A percentile compares a stretch with the other conserved stretches of the same genome.
These are phyloP conservation scores for Epizoanthus stellaris DNA, from an alignment of 92 coral and sea anemone genomes.

Conservation along the genomic window DNA sequence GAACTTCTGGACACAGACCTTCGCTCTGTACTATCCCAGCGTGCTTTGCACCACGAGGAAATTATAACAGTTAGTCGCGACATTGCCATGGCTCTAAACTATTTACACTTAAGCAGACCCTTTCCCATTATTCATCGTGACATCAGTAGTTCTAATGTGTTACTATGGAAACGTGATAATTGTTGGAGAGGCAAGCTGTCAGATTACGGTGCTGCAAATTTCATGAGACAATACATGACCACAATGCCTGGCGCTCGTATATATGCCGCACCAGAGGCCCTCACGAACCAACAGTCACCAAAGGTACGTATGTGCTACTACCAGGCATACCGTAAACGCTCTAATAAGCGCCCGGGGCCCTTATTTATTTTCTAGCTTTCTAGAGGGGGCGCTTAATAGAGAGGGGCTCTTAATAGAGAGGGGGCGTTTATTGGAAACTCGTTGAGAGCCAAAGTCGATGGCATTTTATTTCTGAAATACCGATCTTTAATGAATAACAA, in stretches of 20 bases:
- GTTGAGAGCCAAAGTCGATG: too few relatives aligned
- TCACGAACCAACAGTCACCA: constrained; percentile 89
- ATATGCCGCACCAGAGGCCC: constrained; percentile 96
- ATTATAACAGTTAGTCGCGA: constrained; percentile 77
- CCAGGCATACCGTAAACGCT: too few relatives aligned
- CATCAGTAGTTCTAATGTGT: constrained; percentile 95
- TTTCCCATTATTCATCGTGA: constrained; percentile 97
- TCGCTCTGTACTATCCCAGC: constrained; percentile 78
- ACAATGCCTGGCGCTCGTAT: constrained; percentile 95
- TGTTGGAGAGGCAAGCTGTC: constrained; percentile 94
- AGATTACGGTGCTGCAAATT: constrained; percentile 98
- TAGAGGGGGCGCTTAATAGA: too few relatives aligned
- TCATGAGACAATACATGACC: constrained; percentile 96
- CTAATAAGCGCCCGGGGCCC: too few relatives aligned
- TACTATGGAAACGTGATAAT: constrained; percentile 90
- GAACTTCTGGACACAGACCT: constrained; percentile 92
- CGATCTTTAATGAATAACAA: too few relatives aligned
- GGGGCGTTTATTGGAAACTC: too few relatives aligned
- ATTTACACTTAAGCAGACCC: constrained; percentile 92
- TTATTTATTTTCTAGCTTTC: too few relatives aligned
- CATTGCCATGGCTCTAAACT: constrained; percentile 87
- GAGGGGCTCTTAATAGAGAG: too few relatives aligned
- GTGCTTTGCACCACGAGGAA: constrained; percentile 90
- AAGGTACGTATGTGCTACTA: constrained; percentile 60
- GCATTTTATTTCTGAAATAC: too few relatives aligned